A percentile compares a stretch with the other conserved stretches of the same genome.
These are phyloP conservation scores for Galago senegalensis DNA, from an alignment of 2,797 vertebrate genomes.

Conservation along the genomic window DNA sequence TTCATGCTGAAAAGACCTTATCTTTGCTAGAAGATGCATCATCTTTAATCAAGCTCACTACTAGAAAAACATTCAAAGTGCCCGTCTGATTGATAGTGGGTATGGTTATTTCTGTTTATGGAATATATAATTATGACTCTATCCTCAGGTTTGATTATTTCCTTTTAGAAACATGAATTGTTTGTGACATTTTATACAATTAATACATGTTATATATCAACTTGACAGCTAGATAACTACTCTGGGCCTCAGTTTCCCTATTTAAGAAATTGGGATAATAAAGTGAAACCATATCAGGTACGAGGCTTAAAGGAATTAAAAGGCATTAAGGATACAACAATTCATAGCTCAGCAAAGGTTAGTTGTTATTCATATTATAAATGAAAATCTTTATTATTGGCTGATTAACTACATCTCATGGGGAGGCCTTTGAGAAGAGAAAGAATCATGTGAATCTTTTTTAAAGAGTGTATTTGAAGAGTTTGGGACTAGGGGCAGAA, in stretches of 20 bases:
- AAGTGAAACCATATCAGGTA: neutral
- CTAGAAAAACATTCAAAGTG: constrained; percentile 17
- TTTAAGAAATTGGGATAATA: neutral
- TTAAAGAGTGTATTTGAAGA: neutral
- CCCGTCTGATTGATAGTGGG: neutral
- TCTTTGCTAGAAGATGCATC: constrained; percentile 38
- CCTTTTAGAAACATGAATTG: neutral
- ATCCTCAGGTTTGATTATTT: neutral
- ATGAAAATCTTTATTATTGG: neutral
- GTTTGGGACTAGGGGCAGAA: neutral
- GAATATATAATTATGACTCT: neutral
- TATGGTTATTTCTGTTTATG: constrained; percentile 49
- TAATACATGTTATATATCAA: neutral
- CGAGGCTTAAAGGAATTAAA: constrained; percentile 14
- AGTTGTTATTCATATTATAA: neutral
- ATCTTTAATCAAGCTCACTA: constrained; percentile 57
- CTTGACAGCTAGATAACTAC: neutral
- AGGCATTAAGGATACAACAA: neutral
- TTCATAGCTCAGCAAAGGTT: neutral
- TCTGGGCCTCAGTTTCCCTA: neutral
- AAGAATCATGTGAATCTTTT: neutral
- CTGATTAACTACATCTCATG: neutral
- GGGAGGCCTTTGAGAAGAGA: neutral
- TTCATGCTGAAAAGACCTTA: constrained; percentile 24
- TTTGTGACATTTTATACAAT: constrained; percentile 22